These are phyloP conservation scores for Papilio helenus DNA, from an alignment of 1,140 invertebrate genomes.

Conservation along the genomic window DNA sequence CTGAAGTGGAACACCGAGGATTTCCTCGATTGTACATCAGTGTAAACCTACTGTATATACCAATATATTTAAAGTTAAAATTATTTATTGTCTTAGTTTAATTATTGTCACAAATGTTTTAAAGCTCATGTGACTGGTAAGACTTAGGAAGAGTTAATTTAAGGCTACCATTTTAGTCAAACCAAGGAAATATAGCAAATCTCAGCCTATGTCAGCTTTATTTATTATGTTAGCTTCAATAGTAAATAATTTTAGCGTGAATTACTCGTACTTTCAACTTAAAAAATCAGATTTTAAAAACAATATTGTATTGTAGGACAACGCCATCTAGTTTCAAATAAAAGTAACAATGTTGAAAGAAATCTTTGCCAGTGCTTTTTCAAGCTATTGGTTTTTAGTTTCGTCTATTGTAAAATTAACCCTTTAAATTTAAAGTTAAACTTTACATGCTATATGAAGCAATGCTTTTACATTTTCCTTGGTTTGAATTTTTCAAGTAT, in stretches of 20 bases:
- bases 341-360: background rate
- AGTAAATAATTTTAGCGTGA: background rate
- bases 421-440: background rate
- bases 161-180: conserved; percentile 8
- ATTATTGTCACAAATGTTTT: conserved; percentile 61
- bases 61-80: background rate
- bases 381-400: too few species aligned
- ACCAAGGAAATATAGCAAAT: conserved; percentile 1
- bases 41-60: background rate
- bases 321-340: background rate
- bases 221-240: background rate
- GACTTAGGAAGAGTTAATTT: conserved; percentile 3
- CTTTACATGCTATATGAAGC: background rate
- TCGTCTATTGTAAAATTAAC: background rate
- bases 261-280: too few species aligned
- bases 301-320: background rate
- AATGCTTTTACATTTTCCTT: background rate
- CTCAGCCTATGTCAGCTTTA: background rate
- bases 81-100: conserved; percentile 57
- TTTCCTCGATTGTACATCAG: too few species aligned
- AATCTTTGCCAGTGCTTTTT: background rate
- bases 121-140: conserved; percentile 55
- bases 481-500: conserved; percentile 18
- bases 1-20: too few species aligned
- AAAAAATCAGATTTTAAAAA: too few species aligned